Conservation (phyloP, 2,888 invertebrate genomes). For the Ichneumoninae sp. region DNA sequence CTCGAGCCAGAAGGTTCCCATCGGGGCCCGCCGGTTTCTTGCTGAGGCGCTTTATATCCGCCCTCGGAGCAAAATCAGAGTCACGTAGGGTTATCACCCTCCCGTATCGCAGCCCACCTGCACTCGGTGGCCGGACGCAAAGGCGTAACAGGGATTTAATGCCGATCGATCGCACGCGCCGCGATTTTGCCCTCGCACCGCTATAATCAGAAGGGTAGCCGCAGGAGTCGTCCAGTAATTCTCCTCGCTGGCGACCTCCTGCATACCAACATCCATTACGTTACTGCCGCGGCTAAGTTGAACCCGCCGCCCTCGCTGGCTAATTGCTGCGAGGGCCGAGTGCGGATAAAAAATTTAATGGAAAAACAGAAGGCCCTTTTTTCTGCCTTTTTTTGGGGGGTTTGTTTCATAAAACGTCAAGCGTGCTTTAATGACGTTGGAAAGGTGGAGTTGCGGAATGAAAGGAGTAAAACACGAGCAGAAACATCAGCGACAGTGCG, state of each 20-base stretch:
- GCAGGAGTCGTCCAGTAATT: background rate
- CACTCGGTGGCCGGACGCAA: background rate
- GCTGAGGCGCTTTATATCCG: background rate
- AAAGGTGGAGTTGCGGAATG: slow-evolving; percentile 12
- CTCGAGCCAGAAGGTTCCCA: background rate
- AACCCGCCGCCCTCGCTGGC: slow-evolving; percentile 22
- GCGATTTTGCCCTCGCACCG: background rate
- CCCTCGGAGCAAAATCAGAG: background rate
- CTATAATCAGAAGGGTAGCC: background rate
- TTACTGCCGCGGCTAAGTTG: background rate
- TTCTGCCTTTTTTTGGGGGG: background rate
- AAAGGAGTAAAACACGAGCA: slow-evolving; percentile 20
- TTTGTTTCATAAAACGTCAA: slow-evolving; percentile 34
- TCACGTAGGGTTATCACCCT: background rate
- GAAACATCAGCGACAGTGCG: slow-evolving; percentile 20
- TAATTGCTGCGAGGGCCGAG: slow-evolving; percentile 53
- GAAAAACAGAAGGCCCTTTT: slow-evolving; percentile 37
- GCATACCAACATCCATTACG: slow-evolving; percentile 13
- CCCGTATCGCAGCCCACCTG: background rate
- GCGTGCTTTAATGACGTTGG: slow-evolving; percentile 46
- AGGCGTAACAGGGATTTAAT: background rate
- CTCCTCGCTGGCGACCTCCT: background rate
- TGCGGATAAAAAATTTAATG: slow-evolving; percentile 32
- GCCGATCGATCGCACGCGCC: slow-evolving; percentile 4
- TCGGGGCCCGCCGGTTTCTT: background rate